Percentiles rank a stretch among this genome's conserved stretches.
phyloP scores from a whole-genome alignment of 2,888 invertebrate species.

The Lymantria dispar region DNA sequence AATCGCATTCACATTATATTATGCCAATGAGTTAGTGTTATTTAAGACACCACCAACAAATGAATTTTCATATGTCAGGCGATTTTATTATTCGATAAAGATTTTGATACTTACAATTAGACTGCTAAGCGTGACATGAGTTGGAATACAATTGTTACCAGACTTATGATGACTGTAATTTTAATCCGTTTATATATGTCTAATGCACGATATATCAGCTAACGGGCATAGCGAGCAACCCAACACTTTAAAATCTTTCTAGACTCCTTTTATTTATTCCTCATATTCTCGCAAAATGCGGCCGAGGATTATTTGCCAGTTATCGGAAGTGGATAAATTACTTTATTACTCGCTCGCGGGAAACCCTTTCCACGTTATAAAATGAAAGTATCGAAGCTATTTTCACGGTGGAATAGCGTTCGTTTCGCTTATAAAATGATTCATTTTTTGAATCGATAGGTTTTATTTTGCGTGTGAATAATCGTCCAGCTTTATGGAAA shows the following conservation, averaged over 20 bases:
- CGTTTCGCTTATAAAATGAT: constrained; percentile 54
- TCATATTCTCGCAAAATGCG: constrained; percentile 45
- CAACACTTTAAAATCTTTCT: constrained; percentile 32
- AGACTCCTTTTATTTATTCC: constrained; percentile 51
- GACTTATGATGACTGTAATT: constrained; percentile 20
- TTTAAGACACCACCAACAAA: too few species aligned
- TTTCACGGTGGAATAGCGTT: constrained; percentile 62
- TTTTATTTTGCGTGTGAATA: constrained; percentile 44
- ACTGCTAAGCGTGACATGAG: too few species aligned
- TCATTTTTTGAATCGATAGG: constrained; percentile 60
- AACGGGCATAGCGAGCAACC: constrained; percentile 34
- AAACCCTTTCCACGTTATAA: constrained; percentile 58
- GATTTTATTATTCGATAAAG: too few species aligned
- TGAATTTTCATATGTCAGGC: too few species aligned
- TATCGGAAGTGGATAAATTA: constrained; percentile 78
- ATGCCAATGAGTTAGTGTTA: too few species aligned
- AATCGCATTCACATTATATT: too few species aligned
- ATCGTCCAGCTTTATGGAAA: constrained; percentile 44
- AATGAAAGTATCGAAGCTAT: constrained; percentile 55
- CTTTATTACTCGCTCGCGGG: constrained; percentile 67
- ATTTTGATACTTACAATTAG: background rate
- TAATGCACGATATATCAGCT: constrained; percentile 1
- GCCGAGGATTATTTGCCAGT: constrained; percentile 66
- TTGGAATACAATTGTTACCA: constrained; percentile 17
- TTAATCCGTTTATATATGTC: constrained; percentile 21